These are phyloP conservation scores for Camelus bactrianus DNA, from an alignment of 2,113 vertebrate genomes.

Conservation along the genomic window DNA sequence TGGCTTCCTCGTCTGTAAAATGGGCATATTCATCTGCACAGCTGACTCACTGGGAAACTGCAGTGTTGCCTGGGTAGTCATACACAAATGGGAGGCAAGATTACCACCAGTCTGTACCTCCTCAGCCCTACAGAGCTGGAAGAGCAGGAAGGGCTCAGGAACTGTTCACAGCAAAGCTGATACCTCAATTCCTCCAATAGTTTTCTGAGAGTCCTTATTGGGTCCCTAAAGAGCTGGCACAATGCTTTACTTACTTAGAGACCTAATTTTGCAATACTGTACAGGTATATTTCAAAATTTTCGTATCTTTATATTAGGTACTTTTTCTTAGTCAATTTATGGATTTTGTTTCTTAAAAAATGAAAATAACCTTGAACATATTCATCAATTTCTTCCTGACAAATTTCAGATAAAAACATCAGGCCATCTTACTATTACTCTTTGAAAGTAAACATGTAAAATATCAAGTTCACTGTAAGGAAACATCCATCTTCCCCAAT, in stretches of 20 bases:
- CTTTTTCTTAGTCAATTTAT: neutral
- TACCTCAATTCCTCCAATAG: neutral
- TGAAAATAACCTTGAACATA: conserved; percentile 19
- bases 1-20: neutral
- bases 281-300: neutral
- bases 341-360: neutral
- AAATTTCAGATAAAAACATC: conserved; percentile 21
- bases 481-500: neutral
- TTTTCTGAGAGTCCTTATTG: neutral
- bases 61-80: neutral
- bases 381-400: neutral
- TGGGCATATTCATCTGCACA: neutral
- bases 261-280: neutral
- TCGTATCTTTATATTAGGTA: neutral
- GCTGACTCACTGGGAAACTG: neutral
- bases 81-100: neutral
- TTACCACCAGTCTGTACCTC: neutral
- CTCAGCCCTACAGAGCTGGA: neutral
- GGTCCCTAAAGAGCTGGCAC: neutral
- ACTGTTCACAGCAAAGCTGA: neutral
- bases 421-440: neutral
- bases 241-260: neutral
- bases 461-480: neutral
- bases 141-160: neutral
- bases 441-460: conserved; percentile 47